phyloP scores from a whole-genome alignment of 1,140 invertebrate species.

The Penaeus vannamei region DNA sequence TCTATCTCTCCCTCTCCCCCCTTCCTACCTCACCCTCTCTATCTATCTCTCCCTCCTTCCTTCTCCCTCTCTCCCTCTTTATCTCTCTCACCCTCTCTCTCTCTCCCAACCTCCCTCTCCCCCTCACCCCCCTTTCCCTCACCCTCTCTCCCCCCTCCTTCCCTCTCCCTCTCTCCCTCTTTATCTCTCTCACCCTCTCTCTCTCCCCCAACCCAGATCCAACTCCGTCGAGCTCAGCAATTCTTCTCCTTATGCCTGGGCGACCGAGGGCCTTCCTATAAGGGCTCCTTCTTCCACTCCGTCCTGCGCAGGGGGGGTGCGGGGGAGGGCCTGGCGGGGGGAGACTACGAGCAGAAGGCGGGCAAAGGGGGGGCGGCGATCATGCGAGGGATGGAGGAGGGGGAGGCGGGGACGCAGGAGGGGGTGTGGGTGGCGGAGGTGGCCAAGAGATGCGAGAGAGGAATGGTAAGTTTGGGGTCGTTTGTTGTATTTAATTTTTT shows the following conservation, averaged over 20 bases:
- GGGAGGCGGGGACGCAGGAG: neutral
- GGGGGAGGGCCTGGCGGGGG: conserved; percentile 42
- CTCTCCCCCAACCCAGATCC: neutral
- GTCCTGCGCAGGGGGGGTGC: conserved; percentile 31
- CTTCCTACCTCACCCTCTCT: no score
- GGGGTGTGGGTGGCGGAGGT: conserved; percentile 3
- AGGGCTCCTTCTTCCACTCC: conserved; percentile 43
- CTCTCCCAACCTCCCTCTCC: no score
- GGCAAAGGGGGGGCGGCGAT: conserved; percentile 48
- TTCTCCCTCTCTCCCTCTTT: no score
- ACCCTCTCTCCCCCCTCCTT: no score
- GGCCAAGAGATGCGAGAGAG: conserved; percentile 42
- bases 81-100: no score
- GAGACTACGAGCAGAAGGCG: conserved; percentile 48
- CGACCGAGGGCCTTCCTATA: conserved; percentile 36
- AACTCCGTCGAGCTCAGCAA: conserved; percentile 39
- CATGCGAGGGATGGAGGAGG: neutral
- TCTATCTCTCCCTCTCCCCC: no score
- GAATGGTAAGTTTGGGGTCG: conserved; percentile 25
- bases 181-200: no score
- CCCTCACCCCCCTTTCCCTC: no score
- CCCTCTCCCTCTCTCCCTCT: no score
- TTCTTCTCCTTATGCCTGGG: conserved; percentile 49
- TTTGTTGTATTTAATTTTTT: neutral
- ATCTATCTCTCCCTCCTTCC: no score